Percentiles rank a stretch among this genome's conserved stretches.
These are phyloP conservation scores for Elaeidobius kamerunicus DNA, from an alignment of 2,888 invertebrate species.

Conservation along the genomic window DNA sequence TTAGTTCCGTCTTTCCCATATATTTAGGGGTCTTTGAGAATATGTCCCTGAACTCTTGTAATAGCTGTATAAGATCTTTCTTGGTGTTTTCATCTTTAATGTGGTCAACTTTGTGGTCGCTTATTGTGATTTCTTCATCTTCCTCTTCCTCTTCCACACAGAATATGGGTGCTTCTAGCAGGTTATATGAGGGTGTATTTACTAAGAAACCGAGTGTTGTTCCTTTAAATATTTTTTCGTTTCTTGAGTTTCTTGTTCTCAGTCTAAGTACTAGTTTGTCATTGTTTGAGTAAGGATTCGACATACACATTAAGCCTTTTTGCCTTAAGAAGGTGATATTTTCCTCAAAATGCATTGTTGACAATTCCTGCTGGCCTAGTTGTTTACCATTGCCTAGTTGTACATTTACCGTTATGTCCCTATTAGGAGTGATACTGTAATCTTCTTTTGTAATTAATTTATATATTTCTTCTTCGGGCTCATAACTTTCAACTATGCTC, in stretches of 20 bases:
- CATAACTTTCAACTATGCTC: background rate
- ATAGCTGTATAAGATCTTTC: background rate
- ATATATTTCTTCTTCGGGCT: background rate
- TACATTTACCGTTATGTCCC: too few relatives aligned
- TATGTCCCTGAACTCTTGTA: background rate
- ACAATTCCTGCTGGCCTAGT: background rate
- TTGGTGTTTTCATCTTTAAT: background rate
- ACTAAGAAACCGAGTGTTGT: background rate
- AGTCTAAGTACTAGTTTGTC: background rate
- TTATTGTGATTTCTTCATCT: background rate
- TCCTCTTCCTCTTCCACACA: background rate
- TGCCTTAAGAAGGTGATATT: background rate
- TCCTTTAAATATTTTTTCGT: background rate
- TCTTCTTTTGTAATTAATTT: too few relatives aligned
- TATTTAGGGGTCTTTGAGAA: background rate
- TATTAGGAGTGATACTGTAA: too few relatives aligned
- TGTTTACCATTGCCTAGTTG: background rate
- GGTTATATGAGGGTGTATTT: background rate
- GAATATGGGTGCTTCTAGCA: background rate
- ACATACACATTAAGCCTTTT: background rate
- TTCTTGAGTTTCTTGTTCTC: background rate
- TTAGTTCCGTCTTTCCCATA: background rate
- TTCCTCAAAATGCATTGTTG: background rate
- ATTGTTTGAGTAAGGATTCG: background rate
- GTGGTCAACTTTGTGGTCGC: background rate